Percentiles rank a stretch among this genome's conserved stretches.
Conservation (phyloP, 2,113 vertebrate genomes). For the western clawed frog (Xenopus tropicalis) region UCB_Xtro_10.0 CM004444.2:148274001-148274500, state of each 20-base stretch:
- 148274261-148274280: conserved; percentile 70
- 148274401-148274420: conserved; percentile 46
- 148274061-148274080: too few species aligned
- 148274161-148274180: too few species aligned
- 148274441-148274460: conserved; percentile 5
- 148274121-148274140: too few species aligned
- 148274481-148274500: not conserved
- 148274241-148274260: conserved; percentile 83
- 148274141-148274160: too few species aligned
- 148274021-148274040: too few species aligned
- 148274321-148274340: conserved; percentile 46
- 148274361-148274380: conserved; percentile 52
- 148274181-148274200: too few species aligned
- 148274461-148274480: conserved; percentile 2
- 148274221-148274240: not conserved
- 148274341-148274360: conserved; percentile 62
- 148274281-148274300: not conserved
- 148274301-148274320: conserved; percentile 26
- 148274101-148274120: too few species aligned
- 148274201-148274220: too few species aligned
- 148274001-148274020: too few species aligned
- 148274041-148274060: too few species aligned
- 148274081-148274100: too few species aligned
- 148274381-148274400: conserved; percentile 56
- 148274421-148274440: conserved; percentile 12